phyloP scores from a whole-genome alignment of 1,140 invertebrate species.

The Coelopa frigida region DNA sequence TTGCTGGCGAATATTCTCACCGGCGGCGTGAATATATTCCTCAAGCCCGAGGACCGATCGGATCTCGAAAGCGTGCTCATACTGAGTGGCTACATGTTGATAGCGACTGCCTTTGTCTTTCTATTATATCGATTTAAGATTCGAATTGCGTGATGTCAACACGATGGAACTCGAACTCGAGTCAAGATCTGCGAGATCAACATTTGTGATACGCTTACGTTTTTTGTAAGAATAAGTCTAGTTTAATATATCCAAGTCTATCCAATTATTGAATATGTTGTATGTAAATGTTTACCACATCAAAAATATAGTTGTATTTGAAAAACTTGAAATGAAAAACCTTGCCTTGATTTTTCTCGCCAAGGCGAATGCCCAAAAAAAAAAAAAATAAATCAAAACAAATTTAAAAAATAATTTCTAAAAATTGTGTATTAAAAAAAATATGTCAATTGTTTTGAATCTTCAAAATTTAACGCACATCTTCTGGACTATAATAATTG shows the following conservation, averaged over 20 bases:
- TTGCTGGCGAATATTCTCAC: constrained; percentile 29
- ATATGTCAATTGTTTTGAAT: constrained; percentile 5
- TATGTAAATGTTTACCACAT: too few species aligned
- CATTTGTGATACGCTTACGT: too few species aligned
- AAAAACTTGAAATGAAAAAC: constrained; percentile 22
- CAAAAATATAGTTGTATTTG: too few species aligned
- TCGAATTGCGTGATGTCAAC: constrained; percentile 24
- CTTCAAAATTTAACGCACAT: constrained; percentile 5
- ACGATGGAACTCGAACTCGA: too few species aligned
- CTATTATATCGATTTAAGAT: constrained; percentile 22
- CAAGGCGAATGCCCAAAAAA: background rate
- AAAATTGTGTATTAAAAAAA: constrained; percentile 2
- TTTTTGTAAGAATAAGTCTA: too few species aligned
- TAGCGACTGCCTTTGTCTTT: constrained; percentile 18
- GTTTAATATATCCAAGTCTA: too few species aligned
- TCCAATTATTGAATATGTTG: too few species aligned
- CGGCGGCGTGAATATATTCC: constrained; percentile 30
- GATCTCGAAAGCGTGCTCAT: constrained; percentile 20
- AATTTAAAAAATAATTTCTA: constrained; percentile 1
- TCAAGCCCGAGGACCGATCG: constrained; percentile 19
- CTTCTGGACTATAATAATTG: constrained; percentile 2
- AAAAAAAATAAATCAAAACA: background rate
- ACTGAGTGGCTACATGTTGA: constrained; percentile 23
- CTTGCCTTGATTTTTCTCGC: background rate
- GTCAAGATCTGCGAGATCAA: too few species aligned